Base-by-base conservation (phyloP, 2,113 vertebrate genomes). In the Struthio camelus region DNA sequence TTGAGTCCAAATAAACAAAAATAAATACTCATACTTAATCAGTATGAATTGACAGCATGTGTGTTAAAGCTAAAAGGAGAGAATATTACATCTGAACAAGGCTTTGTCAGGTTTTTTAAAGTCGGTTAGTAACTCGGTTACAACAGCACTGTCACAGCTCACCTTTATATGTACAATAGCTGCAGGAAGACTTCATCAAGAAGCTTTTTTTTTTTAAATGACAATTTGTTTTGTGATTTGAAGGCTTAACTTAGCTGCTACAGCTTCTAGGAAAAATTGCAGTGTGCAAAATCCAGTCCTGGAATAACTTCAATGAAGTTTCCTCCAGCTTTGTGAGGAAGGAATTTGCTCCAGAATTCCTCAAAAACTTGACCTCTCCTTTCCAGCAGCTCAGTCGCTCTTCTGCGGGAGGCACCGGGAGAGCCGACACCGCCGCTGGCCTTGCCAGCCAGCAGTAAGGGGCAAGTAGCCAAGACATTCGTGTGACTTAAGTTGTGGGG, bases 81-180 rank as follows among this genome's bases (percentile, higher is more conserved):
- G 32, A 70, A 40, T 2, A 7, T 22, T 66, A 1, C 36, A 69
- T 17, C 53, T 40, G 46, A 25, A 62, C 0, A 2, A 48, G 50
- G 17, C 15, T 53, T 71, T 28, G 48, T 56, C 6, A 14, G 61
- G 28, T 54, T 28, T 54, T 28, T 54, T 56, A 15, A 56, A 32
- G 28, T 23, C 15, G 18, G 4, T 14, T 0, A 2, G 42, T 4
- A 51, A 27, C 27, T 13, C 11, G 1, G 48, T 10, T 6, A 7
- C 1, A 0, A 0, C 0, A 10, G 58, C 7, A 17, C 36, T 4
- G 83, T 8, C n/a, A 19, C 25, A 27, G 76, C 22, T 67, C 87
- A 42, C 70, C 56, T 59, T 23, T 1, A 17, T 0, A 5, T 0
- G 4, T 34, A 8, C 0, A 0, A 14, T 22, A 7, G 18, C 69